These are phyloP conservation scores for Orchestia grillus DNA, from an alignment of 1,140 invertebrate species.

Conservation along the genomic window DNA sequence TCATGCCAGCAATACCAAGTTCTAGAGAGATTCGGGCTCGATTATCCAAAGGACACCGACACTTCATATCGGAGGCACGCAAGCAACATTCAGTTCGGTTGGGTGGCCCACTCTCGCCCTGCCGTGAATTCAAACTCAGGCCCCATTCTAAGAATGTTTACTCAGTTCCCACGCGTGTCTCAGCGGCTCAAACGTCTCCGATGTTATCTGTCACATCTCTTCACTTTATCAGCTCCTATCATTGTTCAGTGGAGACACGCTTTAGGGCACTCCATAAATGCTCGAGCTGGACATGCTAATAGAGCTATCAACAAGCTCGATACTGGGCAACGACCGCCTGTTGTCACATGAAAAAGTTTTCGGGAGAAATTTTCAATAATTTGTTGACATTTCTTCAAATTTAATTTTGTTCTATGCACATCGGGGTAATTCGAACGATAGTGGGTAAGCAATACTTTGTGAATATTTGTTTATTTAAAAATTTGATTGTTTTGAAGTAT, in stretches of 20 bases:
- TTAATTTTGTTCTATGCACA: too few species aligned
- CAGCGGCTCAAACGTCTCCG: neutral
- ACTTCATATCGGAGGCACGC: neutral
- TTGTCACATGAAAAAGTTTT: neutral
- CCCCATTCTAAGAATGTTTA: neutral
- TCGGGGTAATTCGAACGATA: too few species aligned
- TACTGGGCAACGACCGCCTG: neutral
- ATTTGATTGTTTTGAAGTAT: too few species aligned
- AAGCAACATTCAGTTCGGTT: neutral
- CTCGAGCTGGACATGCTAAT: conserved; percentile 9
- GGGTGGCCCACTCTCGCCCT: neutral
- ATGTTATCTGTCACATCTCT: conserved; percentile 44
- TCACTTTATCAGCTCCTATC: conserved; percentile 26
- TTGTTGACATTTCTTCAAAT: neutral
- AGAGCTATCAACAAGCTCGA: neutral
- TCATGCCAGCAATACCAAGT: neutral
- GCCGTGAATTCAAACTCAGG: neutral
- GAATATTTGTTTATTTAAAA: too few species aligned
- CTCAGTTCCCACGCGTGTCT: neutral
- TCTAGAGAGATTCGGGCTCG: neutral
- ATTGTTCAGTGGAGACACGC: conserved; percentile 36
- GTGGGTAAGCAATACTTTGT: too few species aligned
- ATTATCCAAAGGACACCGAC: neutral
- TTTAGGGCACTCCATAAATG: conserved; percentile 17
- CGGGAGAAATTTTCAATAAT: neutral